Base-by-base conservation (phyloP, 2,797 vertebrate species). In the Enteromius unitaeniatus region DNA sequence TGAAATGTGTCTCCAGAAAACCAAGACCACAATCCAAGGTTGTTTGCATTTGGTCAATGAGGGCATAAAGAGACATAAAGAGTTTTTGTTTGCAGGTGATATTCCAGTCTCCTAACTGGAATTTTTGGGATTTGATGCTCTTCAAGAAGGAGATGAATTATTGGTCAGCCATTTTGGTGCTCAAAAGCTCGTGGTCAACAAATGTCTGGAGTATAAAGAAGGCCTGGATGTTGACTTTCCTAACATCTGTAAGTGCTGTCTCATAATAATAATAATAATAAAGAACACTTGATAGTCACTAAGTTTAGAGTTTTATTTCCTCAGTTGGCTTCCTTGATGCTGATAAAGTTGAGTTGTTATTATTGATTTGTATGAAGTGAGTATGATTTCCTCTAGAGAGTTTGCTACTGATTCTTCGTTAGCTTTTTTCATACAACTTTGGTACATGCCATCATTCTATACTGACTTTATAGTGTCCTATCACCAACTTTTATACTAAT, bases 211-310 rank as follows among this genome's bases (percentile, higher is more conserved):
- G 23, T 47, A 69, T n/a, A 83, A 83, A 53, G 47, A 77, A 83
- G 82, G 64, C 74, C 74, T 83, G 81, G 34, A 83, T 68, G n/a
- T 76, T 53, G 14, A 68, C 21, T 60, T 65, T 49, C 79, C 28
- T 73, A 81, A 62, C 69, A 11, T 82, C 28, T 74, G 69, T 74
- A 74, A 82, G 80, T 82, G 40, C 26, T 2, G 0, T n/a, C 14
- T 62, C 19, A 8, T 40, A 10, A 42, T 42, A 42, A n/a, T 21
- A 42, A n/a, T 21, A n/a, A 13, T 45, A 60, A 34, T 37, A 37
- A 49, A 67, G 28, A 37, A n/a, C 17, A 19, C 5, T 34, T 49
- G 10, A 2, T 28, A 31, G n/a, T 49, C 4, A 37, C 17, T 37
- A 23, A 37, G 42, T 65, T 51, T 49, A 31, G 15, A 9, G 42